Evolutionary conservation across 2,113 vertebrate species (phyloP).

Genomic region (Petaurus breviceps): DNA sequence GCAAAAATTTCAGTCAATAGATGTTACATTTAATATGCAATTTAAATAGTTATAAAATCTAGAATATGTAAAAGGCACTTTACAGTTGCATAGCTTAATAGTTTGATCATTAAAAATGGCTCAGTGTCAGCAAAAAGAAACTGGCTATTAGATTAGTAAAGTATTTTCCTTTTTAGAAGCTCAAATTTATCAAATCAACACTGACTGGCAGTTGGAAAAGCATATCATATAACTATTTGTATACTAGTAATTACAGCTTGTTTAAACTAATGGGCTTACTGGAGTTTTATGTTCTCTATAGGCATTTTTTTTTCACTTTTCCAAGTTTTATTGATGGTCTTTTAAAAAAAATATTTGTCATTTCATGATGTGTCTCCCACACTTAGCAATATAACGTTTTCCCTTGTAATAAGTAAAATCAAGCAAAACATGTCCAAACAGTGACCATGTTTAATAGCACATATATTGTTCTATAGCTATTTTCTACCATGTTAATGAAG

Average conservation of each 20-base stretch:
- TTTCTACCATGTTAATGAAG: background rate
- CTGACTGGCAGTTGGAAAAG: constrained; percentile 21
- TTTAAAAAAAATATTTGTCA: background rate
- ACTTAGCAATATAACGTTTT: background rate
- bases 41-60: too few relatives aligned
- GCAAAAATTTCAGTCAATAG: too few relatives aligned
- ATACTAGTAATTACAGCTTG: constrained; percentile 59
- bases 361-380: background rate
- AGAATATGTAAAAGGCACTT: too few relatives aligned
- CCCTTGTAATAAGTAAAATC: background rate
- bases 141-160: background rate
- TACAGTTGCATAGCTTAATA: too few relatives aligned
- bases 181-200: background rate
- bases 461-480: background rate
- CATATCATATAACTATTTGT: background rate
- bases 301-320: background rate
- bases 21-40: too few relatives aligned
- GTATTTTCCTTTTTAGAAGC: background rate
- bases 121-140: too few relatives aligned
- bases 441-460: background rate
- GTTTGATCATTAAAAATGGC: too few relatives aligned
- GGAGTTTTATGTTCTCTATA: background rate
- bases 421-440: background rate
- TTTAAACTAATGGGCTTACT: constrained; percentile 22
- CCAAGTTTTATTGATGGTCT: background rate